Conservation (phyloP, 2,888 invertebrate genomes). For the Xestoiulus laeticollis region DNA sequence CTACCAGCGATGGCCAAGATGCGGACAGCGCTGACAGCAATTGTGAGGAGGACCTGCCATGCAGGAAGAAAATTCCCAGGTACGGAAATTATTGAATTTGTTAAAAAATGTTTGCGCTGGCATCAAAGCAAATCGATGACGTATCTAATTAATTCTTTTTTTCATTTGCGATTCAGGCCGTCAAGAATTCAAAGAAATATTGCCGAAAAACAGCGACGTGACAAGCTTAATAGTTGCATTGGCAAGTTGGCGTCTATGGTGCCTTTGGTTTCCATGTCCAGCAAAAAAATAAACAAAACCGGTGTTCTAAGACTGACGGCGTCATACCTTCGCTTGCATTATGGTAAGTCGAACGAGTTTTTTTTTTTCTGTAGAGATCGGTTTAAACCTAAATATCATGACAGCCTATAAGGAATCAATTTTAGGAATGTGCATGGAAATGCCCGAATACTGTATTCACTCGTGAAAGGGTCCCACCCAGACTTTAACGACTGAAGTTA, state of each 20-base stretch:
- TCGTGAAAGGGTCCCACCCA: too few relatives aligned
- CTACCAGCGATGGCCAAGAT: not conserved
- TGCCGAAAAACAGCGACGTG: conserved; percentile 90
- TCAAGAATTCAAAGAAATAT: conserved; percentile 74
- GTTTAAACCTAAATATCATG: too few relatives aligned
- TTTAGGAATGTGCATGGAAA: too few relatives aligned
- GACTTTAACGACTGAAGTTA: too few relatives aligned
- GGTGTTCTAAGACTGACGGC: conserved; percentile 87
- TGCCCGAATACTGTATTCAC: too few relatives aligned
- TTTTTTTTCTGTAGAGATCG: too few relatives aligned
- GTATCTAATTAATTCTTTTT: too few relatives aligned
- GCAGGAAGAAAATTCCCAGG: not conserved
- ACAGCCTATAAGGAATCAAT: too few relatives aligned
- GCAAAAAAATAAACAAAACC: conserved; percentile 89
- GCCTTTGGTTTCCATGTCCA: conserved; percentile 83
- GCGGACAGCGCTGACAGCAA: not conserved
- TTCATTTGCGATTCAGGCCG: conserved; percentile 39
- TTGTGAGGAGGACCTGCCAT: not conserved
- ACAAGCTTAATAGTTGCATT: conserved; percentile 87
- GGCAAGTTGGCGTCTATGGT: conserved; percentile 82
- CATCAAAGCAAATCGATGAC: too few relatives aligned
- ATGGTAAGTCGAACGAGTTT: conserved; percentile 67
- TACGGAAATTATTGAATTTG: not conserved
- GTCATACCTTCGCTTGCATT: conserved; percentile 82
- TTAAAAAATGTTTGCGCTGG: too few relatives aligned